These are phyloP conservation scores for Elymnias hypermnestra DNA, from an alignment of 1,140 invertebrate species.

Conservation along the genomic window DNA sequence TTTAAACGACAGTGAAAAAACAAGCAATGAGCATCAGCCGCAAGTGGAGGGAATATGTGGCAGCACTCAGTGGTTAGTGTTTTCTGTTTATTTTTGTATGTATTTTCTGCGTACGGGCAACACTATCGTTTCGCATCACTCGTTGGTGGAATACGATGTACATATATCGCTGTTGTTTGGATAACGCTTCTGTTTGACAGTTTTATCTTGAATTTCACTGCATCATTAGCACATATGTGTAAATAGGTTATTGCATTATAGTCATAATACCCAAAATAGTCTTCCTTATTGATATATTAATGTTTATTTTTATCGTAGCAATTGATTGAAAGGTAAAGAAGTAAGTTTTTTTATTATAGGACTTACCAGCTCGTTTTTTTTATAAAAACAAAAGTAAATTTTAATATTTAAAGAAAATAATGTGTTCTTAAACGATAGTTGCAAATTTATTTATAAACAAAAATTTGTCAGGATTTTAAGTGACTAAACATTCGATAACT, in stretches of 20 bases:
- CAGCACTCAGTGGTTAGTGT: conserved; percentile 66
- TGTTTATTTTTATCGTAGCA: neutral
- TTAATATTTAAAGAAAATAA: too few relatives aligned
- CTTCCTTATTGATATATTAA: neutral
- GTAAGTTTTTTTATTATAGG: too few relatives aligned
- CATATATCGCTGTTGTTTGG: neutral
- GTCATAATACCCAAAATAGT: too few relatives aligned
- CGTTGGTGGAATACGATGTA: neutral
- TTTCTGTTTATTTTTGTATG: conserved; percentile 19
- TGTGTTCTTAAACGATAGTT: too few relatives aligned
- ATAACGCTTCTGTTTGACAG: neutral
- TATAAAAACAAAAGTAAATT: too few relatives aligned
- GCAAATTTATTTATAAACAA: too few relatives aligned
- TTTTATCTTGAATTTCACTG: neutral
- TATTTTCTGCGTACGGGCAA: conserved; percentile 10
- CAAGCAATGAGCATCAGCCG: conserved; percentile 52
- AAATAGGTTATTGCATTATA: neutral
- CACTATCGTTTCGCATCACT: conserved; percentile 3
- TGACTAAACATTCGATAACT: too few relatives aligned
- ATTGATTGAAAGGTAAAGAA: too few relatives aligned
- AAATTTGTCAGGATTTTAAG: too few relatives aligned
- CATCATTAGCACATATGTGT: neutral
- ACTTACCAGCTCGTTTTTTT: too few relatives aligned
- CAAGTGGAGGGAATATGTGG: conserved; percentile 66
- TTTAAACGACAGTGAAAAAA: conserved; percentile 38